Percentiles rank a stretch among this genome's conserved stretches.
Evolutionary conservation across 23 tunicate species (phyloP).

Genomic region (Corella eumyota): DNA sequence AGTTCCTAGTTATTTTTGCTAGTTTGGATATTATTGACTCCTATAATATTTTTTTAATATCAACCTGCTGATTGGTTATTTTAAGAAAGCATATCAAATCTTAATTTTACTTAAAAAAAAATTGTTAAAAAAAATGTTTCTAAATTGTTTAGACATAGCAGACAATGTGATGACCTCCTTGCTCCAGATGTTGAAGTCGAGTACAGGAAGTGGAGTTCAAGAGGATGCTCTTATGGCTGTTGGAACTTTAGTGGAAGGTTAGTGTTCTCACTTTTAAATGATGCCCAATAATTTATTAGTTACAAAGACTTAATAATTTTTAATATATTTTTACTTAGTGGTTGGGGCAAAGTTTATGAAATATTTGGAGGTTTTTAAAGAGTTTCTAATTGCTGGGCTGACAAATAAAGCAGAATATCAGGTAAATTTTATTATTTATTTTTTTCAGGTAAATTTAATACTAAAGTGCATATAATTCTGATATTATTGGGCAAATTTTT

Average conservation of each 20-base stretch:
- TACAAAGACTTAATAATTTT: too few relatives aligned
- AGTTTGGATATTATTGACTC: too few relatives aligned
- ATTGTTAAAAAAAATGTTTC: too few relatives aligned
- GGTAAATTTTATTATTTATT: conserved; percentile 18
- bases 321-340: too few relatives aligned
- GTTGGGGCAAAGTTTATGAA: conserved; percentile 62
- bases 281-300: too few relatives aligned
- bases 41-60: neutral
- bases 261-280: neutral
- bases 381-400: conserved; percentile 50
- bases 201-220: conserved; percentile 82
- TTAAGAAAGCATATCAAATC: neutral
- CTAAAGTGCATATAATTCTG: neutral
- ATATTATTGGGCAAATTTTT: neutral
- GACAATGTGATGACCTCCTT: conserved; percentile 88
- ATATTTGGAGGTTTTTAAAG: conserved; percentile 76
- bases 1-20: too few relatives aligned
- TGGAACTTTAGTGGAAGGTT: conserved; percentile 84
- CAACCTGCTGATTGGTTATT: neutral
- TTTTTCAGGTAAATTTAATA: too few relatives aligned
- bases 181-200: conserved; percentile 66
- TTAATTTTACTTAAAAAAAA: too few relatives aligned
- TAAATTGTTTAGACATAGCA: conserved; percentile 64
- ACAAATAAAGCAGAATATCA: conserved; percentile 84
- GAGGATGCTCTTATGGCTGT: conserved; percentile 93